Conservation (phyloP, 2,113 vertebrate genomes). For the Gavia stellata region DNA sequence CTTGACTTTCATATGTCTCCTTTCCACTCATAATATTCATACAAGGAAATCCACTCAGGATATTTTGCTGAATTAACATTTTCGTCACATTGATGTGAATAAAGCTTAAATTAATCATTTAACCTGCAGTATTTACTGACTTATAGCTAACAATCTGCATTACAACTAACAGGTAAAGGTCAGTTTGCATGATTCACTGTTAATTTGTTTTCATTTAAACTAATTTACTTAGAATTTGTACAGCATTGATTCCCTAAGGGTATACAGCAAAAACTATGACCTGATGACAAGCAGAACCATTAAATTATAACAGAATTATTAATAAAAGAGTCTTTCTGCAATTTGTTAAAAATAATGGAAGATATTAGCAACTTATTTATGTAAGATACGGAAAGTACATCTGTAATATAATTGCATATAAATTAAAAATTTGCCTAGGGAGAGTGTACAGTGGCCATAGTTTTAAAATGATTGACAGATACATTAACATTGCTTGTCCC, state of each 20-base stretch:
- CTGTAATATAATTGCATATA: not conserved
- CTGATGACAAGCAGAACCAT: not conserved
- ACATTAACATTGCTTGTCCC: not conserved
- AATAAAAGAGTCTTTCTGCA: not conserved
- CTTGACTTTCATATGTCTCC: not conserved
- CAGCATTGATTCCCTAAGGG: not conserved
- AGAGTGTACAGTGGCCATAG: not conserved
- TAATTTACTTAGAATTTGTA: constrained; percentile 38
- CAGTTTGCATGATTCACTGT: constrained; percentile 2
- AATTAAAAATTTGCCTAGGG: constrained; percentile 10
- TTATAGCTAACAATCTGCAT: not conserved
- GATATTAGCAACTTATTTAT: constrained; percentile 16
- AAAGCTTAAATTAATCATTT: constrained; percentile 24
- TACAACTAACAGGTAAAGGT: constrained; percentile 37
- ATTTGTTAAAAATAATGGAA: not conserved
- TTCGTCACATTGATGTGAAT: not conserved
- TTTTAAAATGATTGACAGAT: constrained; percentile 44
- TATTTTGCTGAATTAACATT: constrained; percentile 3
- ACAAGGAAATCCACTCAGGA: not conserved
- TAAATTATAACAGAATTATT: constrained; percentile 11
- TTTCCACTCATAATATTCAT: not conserved
- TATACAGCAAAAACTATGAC: not conserved
- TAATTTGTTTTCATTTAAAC: constrained; percentile 53
- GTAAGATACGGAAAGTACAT: not conserved
- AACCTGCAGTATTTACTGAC: constrained; percentile 20